A percentile compares a stretch with the other conserved stretches of the same genome.
Conservation (phyloP, 2,113 vertebrate species). For the Thermophis baileyi region DNA sequence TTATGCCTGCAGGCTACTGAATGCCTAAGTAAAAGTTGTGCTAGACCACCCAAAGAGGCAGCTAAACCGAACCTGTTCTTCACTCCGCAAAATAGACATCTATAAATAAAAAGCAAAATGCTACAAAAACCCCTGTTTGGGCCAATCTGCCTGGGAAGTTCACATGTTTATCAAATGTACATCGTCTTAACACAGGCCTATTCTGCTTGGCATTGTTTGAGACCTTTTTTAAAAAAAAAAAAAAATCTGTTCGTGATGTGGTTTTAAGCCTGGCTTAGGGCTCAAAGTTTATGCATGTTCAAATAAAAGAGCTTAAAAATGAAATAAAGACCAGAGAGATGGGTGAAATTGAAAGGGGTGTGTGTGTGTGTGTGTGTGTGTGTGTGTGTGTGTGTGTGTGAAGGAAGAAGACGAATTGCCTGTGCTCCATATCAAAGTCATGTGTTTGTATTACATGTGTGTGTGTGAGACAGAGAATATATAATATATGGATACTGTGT, state of each 20-base stretch:
- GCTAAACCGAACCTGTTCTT: slow-evolving; percentile 66
- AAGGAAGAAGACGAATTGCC: background rate
- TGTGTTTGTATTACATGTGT: background rate
- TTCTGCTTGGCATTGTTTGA: slow-evolving; percentile 52
- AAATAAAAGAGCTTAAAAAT: slow-evolving; percentile 57
- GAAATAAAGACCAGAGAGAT: slow-evolving; percentile 54
- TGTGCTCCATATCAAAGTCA: slow-evolving; percentile 17
- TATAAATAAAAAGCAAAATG: slow-evolving; percentile 64
- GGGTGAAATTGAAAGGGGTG: slow-evolving; percentile 36
- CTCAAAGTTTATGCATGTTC: slow-evolving; percentile 42
- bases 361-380: no score
- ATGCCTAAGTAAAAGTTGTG: slow-evolving; percentile 86
- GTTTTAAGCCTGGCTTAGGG: slow-evolving; percentile 41
- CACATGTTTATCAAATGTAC: slow-evolving; percentile 62
- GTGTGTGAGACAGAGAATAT: background rate
- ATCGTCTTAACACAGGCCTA: slow-evolving; percentile 58
- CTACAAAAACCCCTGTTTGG: slow-evolving; percentile 50
- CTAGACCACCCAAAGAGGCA: slow-evolving; percentile 91
- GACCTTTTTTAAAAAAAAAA: slow-evolving; percentile 7
- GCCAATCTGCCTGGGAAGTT: slow-evolving; percentile 59
- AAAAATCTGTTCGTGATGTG: slow-evolving; percentile 43
- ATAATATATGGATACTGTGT: background rate
- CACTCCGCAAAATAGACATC: slow-evolving; percentile 54
- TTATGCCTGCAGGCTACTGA: slow-evolving; percentile 89
- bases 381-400: no score